These are phyloP conservation scores for Zapornia atra DNA, from an alignment of 2,113 vertebrate genomes.

Conservation along the genomic window DNA sequence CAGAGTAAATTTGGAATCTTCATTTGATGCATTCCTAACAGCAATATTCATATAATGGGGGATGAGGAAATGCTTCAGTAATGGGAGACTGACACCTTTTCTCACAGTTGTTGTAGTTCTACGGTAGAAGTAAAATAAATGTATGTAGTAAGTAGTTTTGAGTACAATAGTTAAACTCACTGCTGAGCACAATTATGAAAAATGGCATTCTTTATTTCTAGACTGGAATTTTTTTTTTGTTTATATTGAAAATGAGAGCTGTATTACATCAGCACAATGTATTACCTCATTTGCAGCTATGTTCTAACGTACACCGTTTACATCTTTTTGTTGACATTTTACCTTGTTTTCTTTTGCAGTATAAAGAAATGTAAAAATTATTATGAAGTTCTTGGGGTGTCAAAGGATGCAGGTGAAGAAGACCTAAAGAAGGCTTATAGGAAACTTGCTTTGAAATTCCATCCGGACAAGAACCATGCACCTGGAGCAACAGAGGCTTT, in stretches of 20 bases:
- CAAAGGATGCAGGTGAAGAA: slow-evolving; percentile 91
- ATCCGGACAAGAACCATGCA: slow-evolving; percentile 97
- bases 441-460: slow-evolving; percentile 96
- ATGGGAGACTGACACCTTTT: background rate
- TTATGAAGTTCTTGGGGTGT: slow-evolving; percentile 92
- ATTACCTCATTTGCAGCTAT: background rate
- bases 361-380: slow-evolving; percentile 98
- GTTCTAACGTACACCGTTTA: background rate
- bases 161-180: background rate
- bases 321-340: background rate
- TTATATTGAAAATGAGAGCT: background rate
- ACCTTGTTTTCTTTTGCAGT: slow-evolving; percentile 75
- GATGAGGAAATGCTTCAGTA: background rate
- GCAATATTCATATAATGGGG: background rate
- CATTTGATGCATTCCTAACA: background rate
- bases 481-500: slow-evolving; percentile 98
- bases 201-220: background rate
- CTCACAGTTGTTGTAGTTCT: background rate
- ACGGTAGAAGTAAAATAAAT: background rate
- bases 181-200: background rate
- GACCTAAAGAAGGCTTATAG: slow-evolving; percentile 97
- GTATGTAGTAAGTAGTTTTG: background rate
- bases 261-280: background rate
- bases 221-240: background rate
- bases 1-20: background rate